Conservation (phyloP, 2,113 vertebrate genomes). For the Phaethon lepturus region DNA sequence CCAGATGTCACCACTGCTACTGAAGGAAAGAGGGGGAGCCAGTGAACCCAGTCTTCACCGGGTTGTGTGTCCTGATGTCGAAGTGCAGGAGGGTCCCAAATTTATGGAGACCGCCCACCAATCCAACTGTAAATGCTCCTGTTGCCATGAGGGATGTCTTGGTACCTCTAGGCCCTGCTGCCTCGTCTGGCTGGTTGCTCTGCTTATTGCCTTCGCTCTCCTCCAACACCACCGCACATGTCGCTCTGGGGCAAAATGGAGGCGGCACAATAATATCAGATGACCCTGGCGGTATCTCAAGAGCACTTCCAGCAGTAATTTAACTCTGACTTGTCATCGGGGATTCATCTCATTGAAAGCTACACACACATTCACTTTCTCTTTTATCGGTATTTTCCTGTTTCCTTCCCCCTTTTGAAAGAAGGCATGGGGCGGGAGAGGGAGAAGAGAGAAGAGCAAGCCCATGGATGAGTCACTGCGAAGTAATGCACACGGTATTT, state of each 20-base stretch:
- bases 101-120: background rate
- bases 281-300: background rate
- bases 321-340: background rate
- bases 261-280: background rate
- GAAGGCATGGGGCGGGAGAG: background rate
- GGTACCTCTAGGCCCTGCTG: background rate
- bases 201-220: background rate
- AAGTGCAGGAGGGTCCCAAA: background rate
- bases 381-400: background rate
- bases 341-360: background rate
- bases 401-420: background rate
- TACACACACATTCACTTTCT: background rate
- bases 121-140: fast-evolving
- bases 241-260: background rate
- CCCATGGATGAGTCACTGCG: background rate
- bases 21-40: background rate
- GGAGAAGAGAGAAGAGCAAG: background rate
- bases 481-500: background rate
- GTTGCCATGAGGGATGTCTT: background rate
- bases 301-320: conserved; percentile 22
- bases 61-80: fast-evolving
- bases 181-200: background rate
- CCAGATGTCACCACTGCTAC: background rate
- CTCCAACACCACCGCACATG: fast-evolving
- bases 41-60: background rate